Conservation (phyloP, 2,888 invertebrate genomes). For the Andrena flavipes region DNA sequence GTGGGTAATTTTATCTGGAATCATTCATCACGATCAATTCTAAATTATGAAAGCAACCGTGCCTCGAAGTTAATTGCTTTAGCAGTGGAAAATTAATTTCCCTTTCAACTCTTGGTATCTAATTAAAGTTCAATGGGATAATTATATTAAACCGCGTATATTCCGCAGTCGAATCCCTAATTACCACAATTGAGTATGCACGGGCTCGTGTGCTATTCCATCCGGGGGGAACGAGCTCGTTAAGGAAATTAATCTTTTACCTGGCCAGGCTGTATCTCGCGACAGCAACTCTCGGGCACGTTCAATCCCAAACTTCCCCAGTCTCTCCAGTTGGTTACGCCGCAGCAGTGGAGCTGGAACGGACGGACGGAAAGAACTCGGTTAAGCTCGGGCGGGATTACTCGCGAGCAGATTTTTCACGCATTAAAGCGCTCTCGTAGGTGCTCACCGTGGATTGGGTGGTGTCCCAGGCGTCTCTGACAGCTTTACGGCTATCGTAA, state of each 20-base stretch:
- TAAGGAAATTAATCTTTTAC: conserved; percentile 78
- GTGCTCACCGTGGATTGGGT: conserved; percentile 89
- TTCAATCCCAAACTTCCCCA: conserved; percentile 87
- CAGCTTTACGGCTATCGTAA: conserved; percentile 89
- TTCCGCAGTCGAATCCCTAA: conserved; percentile 28
- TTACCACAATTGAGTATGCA: conserved; percentile 38
- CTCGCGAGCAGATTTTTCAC: background rate
- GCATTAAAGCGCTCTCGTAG: background rate
- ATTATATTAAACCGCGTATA: conserved; percentile 12
- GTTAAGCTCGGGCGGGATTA: background rate
- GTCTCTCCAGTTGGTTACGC: conserved; percentile 91
- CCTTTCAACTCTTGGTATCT: background rate
- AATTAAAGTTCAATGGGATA: conserved; percentile 38
- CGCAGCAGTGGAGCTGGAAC: conserved; percentile 92
- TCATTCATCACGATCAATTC: background rate
- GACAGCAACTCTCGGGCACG: conserved; percentile 93
- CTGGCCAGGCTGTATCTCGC: conserved; percentile 86
- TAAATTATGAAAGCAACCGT: conserved; percentile 16
- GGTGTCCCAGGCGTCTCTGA: conserved; percentile 94
- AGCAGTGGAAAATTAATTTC: background rate
- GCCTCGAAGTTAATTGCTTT: conserved; percentile 20
- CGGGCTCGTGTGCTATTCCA: conserved; percentile 25
- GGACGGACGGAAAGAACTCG: background rate
- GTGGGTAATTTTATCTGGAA: background rate
- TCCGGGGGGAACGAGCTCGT: conserved; percentile 35